Evolutionary conservation across 2,888 invertebrate species (phyloP).

Genomic region (Oxystoma pomonae): DNA sequence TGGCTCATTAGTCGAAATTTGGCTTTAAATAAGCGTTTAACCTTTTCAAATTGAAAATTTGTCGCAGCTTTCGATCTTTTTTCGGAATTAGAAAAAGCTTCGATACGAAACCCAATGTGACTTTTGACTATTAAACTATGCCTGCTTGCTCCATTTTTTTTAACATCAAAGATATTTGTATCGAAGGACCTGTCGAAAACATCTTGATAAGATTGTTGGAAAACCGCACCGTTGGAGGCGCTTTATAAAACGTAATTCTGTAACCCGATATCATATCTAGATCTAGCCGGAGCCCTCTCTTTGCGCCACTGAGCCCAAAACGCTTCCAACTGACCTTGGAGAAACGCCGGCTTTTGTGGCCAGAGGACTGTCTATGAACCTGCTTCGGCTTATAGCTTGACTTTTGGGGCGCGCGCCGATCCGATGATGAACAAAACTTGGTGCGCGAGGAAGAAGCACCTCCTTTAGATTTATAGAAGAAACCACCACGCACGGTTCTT

Average conservation of each 20-base stretch:
- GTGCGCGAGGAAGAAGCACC: too few relatives aligned
- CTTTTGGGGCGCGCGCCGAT: too few relatives aligned
- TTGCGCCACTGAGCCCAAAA: too few relatives aligned
- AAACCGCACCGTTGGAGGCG: slow-evolving; percentile 4
- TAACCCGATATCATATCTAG: slow-evolving; percentile 15
- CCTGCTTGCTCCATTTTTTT: background rate
- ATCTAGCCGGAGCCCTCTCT: slow-evolving; percentile 6
- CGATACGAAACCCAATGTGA: background rate
- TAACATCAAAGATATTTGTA: background rate
- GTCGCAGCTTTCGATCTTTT: slow-evolving; percentile 1
- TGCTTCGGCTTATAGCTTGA: too few relatives aligned
- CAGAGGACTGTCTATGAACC: too few relatives aligned
- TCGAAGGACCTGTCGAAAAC: background rate
- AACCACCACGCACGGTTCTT: too few relatives aligned
- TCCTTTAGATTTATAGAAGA: too few relatives aligned
- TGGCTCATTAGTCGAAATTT: slow-evolving; percentile 25
- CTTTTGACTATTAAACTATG: background rate
- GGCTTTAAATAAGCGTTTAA: slow-evolving; percentile 20
- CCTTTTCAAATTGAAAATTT: slow-evolving; percentile 8
- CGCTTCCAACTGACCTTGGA: too few relatives aligned
- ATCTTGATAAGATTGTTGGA: too few relatives aligned
- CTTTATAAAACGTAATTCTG: slow-evolving; percentile 8
- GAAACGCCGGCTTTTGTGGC: too few relatives aligned
- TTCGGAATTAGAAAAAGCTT: slow-evolving; percentile 17
- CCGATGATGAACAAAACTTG: too few relatives aligned